These are phyloP conservation scores for Neuroscelio doddi DNA, from an alignment of 2,888 invertebrate species.

Conservation along the genomic window DNA sequence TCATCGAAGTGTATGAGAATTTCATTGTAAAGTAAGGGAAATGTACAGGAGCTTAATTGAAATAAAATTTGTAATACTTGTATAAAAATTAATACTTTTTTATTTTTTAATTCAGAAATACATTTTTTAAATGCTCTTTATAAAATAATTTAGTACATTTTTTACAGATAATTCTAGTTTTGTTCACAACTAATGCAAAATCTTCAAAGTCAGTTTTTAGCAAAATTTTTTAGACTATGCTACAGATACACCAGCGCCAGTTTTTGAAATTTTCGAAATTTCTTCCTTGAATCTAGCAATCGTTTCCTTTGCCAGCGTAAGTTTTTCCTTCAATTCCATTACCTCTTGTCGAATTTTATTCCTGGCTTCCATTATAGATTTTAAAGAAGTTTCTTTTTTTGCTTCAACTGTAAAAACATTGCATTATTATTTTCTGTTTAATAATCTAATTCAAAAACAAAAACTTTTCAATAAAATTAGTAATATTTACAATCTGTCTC, in stretches of 20 bases:
- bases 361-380: conserved; percentile 84
- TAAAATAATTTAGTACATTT: no score
- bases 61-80: no score
- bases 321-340: conserved; percentile 85
- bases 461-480: neutral
- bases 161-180: no score
- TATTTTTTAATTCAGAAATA: no score
- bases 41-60: no score
- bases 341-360: conserved; percentile 88
- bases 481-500: conserved; percentile 87
- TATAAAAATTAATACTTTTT: no score
- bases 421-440: neutral
- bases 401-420: conserved; percentile 84
- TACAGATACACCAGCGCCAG: conserved; percentile 55
- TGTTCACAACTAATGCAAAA: no score
- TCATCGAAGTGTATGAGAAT: no score
- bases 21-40: no score
- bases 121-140: no score
- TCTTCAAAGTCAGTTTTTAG: no score
- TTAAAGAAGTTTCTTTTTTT: conserved; percentile 86
- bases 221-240: conserved; percentile 14
- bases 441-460: neutral
- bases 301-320: conserved; percentile 89
- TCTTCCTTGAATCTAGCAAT: conserved; percentile 88
- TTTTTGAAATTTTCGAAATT: conserved; percentile 74